Evolutionary conservation across 2,113 vertebrate species (phyloP).

Genomic region (Pleuronectes platessa): DNA sequence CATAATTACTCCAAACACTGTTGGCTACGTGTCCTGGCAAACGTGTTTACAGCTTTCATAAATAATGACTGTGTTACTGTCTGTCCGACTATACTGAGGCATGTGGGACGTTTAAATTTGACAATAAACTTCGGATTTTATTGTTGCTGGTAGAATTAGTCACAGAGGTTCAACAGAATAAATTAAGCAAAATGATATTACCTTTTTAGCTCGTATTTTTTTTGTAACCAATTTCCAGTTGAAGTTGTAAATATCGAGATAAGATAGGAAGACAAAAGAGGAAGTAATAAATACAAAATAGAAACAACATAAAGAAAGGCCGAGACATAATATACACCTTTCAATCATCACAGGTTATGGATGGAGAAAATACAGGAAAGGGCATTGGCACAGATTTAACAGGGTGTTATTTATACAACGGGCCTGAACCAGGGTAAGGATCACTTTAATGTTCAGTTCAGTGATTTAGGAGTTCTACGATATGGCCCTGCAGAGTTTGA

Average conservation of each 20-base stretch:
- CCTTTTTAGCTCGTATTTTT: no score
- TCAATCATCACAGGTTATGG: no score
- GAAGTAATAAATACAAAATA: no score
- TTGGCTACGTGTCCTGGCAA: slow-evolving; percentile 42
- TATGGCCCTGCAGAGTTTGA: slow-evolving; percentile 24
- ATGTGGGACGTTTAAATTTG: slow-evolving; percentile 20
- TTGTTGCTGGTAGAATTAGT: not conserved
- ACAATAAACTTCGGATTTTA: slow-evolving; percentile 16
- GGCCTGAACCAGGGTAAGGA: slow-evolving; percentile 14
- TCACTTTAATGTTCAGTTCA: slow-evolving; percentile 47
- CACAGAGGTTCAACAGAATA: no score
- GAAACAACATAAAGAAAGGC: no score
- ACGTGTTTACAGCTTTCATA: slow-evolving; percentile 45
- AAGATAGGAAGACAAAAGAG: slow-evolving; percentile 10
- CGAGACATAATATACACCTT: no score
- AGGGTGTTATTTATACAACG: no score
- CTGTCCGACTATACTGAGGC: slow-evolving; percentile 17
- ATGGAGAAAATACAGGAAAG: no score
- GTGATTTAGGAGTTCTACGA: slow-evolving; percentile 49
- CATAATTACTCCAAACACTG: slow-evolving; percentile 58
- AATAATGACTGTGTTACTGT: slow-evolving; percentile 36
- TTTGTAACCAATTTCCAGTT: no score
- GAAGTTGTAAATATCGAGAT: not conserved
- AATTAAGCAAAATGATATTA: no score
- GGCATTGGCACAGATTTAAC: no score